A percentile compares a stretch with the other conserved stretches of the same genome.
These are phyloP conservation scores for Andrena haemorrhoa DNA, from an alignment of 2,888 invertebrate genomes.

Conservation along the genomic window DNA sequence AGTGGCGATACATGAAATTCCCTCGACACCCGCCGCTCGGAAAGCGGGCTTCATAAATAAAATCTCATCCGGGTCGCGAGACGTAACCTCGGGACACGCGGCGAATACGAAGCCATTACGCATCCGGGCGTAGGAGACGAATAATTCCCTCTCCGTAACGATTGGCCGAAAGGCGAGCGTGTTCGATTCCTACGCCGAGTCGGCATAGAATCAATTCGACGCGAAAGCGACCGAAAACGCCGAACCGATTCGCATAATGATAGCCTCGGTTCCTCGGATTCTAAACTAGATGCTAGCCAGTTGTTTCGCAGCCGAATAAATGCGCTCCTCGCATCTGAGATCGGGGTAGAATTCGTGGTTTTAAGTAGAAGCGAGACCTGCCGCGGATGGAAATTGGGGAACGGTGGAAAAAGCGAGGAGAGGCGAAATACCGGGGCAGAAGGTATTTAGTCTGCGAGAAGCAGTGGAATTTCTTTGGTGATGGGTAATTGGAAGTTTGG, in stretches of 20 bases:
- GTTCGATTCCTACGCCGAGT: not conserved
- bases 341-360: not conserved
- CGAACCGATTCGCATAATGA: not conserved
- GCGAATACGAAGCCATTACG: constrained; percentile 51
- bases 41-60: constrained; percentile 62
- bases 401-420: not conserved
- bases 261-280: not conserved
- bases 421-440: too few relatives aligned
- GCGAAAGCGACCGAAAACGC: not conserved
- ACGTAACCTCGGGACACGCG: constrained; percentile 53
- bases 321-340: not conserved
- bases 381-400: not conserved
- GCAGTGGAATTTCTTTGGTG: not conserved
- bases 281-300: not conserved
- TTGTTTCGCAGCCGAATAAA: not conserved
- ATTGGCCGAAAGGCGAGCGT: constrained; percentile 2
- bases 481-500: not conserved
- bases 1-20: constrained; percentile 24
- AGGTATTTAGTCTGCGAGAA: not conserved
- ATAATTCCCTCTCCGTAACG: constrained; percentile 6
- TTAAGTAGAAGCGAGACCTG: not conserved
- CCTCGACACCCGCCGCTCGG: constrained; percentile 39
- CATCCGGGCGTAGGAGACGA: not conserved
- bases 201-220: not conserved
- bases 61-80: constrained; percentile 62